Percentiles rank a stretch among this genome's conserved stretches.
phyloP scores from a whole-genome alignment of 2,888 invertebrate genomes.

The Andrena praecox region DNA sequence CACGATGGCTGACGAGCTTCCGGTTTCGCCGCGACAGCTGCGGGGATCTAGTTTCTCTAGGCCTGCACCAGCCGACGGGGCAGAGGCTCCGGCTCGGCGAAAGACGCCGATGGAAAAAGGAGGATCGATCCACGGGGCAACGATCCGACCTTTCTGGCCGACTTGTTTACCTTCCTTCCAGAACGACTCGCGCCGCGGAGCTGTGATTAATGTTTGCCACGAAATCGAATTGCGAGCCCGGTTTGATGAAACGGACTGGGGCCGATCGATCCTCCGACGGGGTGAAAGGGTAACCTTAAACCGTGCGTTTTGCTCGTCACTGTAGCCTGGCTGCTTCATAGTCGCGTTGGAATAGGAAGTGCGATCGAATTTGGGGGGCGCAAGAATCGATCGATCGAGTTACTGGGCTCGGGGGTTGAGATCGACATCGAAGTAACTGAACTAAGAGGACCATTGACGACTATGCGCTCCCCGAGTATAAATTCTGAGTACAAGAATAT shows the following conservation, averaged over 20 bases:
- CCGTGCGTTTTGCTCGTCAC: background rate
- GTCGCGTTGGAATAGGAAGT: no score
- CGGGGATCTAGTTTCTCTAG: slow-evolving; percentile 84
- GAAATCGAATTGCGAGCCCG: slow-evolving; percentile 48
- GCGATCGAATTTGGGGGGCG: no score
- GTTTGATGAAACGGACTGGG: slow-evolving; percentile 42
- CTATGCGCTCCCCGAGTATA: no score
- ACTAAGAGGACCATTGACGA: no score
- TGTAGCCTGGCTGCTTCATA: no score
- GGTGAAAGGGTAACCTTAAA: slow-evolving; percentile 17
- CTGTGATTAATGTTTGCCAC: slow-evolving; percentile 62
- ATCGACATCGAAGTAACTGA: no score
- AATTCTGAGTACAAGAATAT: no score
- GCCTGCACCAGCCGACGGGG: slow-evolving; percentile 44
- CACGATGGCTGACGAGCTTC: slow-evolving; percentile 84
- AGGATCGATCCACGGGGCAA: slow-evolving; percentile 31
- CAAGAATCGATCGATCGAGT: no score
- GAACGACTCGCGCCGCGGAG: background rate
- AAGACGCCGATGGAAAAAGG: slow-evolving; percentile 18
- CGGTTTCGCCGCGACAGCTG: slow-evolving; percentile 83
- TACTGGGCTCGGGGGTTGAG: no score
- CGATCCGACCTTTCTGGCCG: slow-evolving; percentile 1
- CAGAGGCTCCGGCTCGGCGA: slow-evolving; percentile 9
- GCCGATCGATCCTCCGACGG: background rate
- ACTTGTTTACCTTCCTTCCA: slow-evolving; percentile 48